These are phyloP conservation scores for Acrocephalus scirpaceus DNA, from an alignment of 2,797 vertebrate species.

Conservation along the genomic window DNA sequence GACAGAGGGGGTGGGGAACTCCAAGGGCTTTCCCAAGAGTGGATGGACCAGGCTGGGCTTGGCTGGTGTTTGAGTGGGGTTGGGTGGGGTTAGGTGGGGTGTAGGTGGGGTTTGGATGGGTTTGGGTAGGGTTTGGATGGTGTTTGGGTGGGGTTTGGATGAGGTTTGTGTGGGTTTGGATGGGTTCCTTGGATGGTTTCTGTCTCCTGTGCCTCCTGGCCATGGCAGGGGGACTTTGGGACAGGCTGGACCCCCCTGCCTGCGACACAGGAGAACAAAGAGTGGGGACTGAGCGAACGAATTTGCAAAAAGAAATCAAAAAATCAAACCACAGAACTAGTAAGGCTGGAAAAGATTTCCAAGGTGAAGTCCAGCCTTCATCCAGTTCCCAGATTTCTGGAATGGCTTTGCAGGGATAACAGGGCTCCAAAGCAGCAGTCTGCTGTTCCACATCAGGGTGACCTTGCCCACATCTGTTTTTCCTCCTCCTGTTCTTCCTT, in stretches of 20 bases:
- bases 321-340: not conserved
- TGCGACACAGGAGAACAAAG: not conserved
- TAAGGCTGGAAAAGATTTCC: not conserved
- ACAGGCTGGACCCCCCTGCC: not conserved
- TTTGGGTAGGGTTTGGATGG: accelerated
- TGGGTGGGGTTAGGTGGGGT: accelerated
- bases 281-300: not conserved
- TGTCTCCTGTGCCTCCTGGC: not conserved
- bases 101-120: not conserved
- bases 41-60: not conserved
- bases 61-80: accelerated
- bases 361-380: not conserved
- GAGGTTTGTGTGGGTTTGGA: not conserved
- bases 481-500: not conserved
- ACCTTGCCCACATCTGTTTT: not conserved
- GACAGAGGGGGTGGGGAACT: not conserved
- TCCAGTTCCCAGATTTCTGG: not conserved
- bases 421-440: not conserved
- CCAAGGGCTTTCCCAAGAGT: accelerated
- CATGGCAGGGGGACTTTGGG: not conserved
- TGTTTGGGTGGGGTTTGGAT: not conserved
- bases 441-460: not conserved
- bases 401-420: not conserved
- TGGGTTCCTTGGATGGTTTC: not conserved
- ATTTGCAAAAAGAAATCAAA: not conserved